Evolutionary conservation across 1,140 invertebrate species (phyloP), one percentile per base, ranked within the genome.

Genomic region (Lepidotrigona ventralis): DNA sequence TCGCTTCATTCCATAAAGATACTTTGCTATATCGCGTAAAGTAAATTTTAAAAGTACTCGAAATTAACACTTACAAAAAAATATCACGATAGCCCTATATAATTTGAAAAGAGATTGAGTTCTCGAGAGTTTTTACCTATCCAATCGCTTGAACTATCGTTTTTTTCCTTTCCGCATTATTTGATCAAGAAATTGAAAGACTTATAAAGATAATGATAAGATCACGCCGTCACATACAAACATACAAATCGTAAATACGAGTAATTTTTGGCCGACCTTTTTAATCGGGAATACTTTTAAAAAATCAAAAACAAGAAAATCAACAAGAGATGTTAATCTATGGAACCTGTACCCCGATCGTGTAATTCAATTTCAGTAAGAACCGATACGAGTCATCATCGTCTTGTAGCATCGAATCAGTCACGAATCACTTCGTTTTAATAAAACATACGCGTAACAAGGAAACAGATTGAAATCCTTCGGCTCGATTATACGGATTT

Each of bases 391-490:
- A 69, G 26, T 1, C 11, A 23, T 53, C 21, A 0, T 39, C 29
- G 14, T 63, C 8, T n/a, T 19, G 58, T 21, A 11, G 63, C 46
- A 68, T 68, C 33, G 33, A 33, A 33, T 33, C 64, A 21, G 26
- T 12, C 15, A 0, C 26, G 19, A 78, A 68, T 78, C 21, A 39
- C 70, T n/a, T 58, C 51, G 12, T 14, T 58, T 56, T 58, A 66
- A 79, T 79, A 79, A 70, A 56, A 9, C 21, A 23, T n/a, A 6
- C 19, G 26, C 26, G 1, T 6, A 56, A 79, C 39, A 29, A 46
- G 64, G 51, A 70, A 85, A 78, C 71, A 81, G 82, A 68, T 87
- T 86, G 86, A 79, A 53, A 89, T 74, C 88, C 85, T 83, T 4
- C 73, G 66, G 81, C 78, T 71, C 63, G 75, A 86, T 91, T 74